Evolutionary conservation across 2,888 invertebrate genomes (phyloP).

Genomic region (Allophyes oxyacanthae): DNA sequence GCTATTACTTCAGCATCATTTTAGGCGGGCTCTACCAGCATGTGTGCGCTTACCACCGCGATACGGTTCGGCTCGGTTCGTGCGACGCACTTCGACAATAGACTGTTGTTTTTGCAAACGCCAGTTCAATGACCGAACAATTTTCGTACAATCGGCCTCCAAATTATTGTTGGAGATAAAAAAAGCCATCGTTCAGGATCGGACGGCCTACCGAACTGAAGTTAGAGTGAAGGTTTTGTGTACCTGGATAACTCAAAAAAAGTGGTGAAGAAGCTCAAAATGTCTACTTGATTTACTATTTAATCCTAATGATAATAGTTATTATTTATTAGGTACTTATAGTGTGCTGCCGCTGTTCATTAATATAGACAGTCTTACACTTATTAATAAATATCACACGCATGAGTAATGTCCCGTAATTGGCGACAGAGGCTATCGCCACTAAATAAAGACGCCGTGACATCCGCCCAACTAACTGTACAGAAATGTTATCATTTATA

Average conservation of each 20-base stretch:
- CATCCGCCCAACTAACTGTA: constrained; percentile 83
- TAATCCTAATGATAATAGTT: background rate
- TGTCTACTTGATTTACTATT: background rate
- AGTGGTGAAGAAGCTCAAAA: too few relatives aligned
- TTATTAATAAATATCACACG: constrained; percentile 83
- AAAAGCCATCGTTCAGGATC: constrained; percentile 46
- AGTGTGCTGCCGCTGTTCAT: constrained; percentile 23
- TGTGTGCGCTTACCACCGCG: constrained; percentile 58
- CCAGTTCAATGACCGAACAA: constrained; percentile 76
- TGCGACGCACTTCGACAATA: constrained; percentile 78
- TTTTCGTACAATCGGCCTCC: constrained; percentile 76
- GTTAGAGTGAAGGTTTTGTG: background rate
- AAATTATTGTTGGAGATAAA: constrained; percentile 58
- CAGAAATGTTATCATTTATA: constrained; percentile 65
- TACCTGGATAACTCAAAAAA: too few relatives aligned
- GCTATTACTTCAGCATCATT: background rate
- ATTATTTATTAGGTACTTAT: constrained; percentile 24
- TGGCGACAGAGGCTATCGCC: constrained; percentile 83
- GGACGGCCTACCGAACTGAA: constrained; percentile 23
- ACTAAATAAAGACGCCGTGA: constrained; percentile 83
- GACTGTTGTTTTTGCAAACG: constrained; percentile 77
- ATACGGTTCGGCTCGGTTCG: constrained; percentile 57
- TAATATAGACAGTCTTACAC: constrained; percentile 46
- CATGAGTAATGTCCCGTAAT: constrained; percentile 84
- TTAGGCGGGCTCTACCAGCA: constrained; percentile 32